Conservation (phyloP, 2,888 invertebrate genomes). For the Magallana nippona region DNA sequence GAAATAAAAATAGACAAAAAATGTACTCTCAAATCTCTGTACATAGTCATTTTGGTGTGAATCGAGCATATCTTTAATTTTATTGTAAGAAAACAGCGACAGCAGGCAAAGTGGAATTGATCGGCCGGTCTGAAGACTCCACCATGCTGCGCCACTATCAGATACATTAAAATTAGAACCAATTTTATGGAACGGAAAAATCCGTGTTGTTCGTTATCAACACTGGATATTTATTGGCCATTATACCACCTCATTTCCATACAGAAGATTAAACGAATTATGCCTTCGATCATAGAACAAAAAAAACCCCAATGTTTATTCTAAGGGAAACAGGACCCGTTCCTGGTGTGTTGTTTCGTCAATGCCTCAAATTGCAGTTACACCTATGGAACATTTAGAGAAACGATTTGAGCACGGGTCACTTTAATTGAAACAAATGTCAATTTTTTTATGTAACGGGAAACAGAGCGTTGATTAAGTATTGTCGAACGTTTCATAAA, state of each 20-base stretch:
- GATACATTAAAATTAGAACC: slow-evolving; percentile 30
- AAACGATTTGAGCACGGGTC: not conserved
- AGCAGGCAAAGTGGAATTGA: slow-evolving; percentile 10
- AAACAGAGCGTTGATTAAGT: not conserved
- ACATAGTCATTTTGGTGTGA: not conserved
- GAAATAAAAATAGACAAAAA: slow-evolving; percentile 13
- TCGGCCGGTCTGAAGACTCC: not conserved
- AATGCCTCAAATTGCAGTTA: not conserved
- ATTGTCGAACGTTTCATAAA: slow-evolving; percentile 1
- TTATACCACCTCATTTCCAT: slow-evolving; percentile 14
- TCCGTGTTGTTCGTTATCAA: slow-evolving; percentile 21
- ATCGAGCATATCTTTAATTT: not conserved
- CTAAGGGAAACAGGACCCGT: not conserved
- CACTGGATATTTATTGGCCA: slow-evolving; percentile 28
- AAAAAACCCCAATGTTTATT: slow-evolving; percentile 2
- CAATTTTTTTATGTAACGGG: not conserved
- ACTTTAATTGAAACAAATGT: not conserved
- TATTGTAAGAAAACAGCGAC: not conserved
- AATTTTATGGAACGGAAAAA: slow-evolving; percentile 27
- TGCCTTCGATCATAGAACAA: not conserved
- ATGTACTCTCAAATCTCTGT: not conserved
- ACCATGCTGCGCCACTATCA: not conserved
- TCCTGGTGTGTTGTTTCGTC: not conserved
- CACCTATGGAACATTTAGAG: not conserved
- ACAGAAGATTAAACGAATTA: slow-evolving; percentile 12